A percentile compares a stretch with the other conserved stretches of the same genome.
phyloP scores from a whole-genome alignment of 2,888 invertebrate species.

The Barypeithes pellucidus region DNA sequence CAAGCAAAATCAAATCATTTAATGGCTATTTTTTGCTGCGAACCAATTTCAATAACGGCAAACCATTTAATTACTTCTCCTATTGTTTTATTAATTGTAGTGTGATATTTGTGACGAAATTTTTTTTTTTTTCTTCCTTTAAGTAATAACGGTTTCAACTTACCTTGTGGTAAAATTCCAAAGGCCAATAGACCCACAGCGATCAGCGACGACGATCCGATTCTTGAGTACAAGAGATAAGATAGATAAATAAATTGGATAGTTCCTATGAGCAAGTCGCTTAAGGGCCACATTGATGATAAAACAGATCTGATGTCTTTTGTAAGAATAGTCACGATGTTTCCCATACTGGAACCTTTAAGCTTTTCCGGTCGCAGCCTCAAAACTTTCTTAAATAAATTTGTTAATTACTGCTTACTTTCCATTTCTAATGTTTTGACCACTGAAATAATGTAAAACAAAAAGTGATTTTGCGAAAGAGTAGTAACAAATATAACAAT shows the following conservation, averaged over 20 bases:
- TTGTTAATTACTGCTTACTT: background rate
- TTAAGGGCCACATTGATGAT: background rate
- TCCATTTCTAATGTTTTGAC: no score
- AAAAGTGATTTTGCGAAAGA: no score
- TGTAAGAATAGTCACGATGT: constrained; percentile 76
- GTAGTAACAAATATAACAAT: no score
- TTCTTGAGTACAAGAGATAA: constrained; percentile 80
- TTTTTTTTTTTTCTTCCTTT: no score
- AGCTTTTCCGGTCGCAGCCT: constrained; percentile 55
- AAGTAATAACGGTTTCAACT: background rate
- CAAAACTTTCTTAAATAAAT: constrained; percentile 77
- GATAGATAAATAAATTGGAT: constrained; percentile 86
- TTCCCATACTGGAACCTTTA: background rate
- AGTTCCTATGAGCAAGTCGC: constrained; percentile 71
- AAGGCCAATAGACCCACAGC: constrained; percentile 71
- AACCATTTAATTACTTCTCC: no score
- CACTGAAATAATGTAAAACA: no score
- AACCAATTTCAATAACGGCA: no score
- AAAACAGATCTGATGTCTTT: constrained; percentile 74
- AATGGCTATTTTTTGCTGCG: no score
- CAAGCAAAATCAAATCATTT: no score
- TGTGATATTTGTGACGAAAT: no score
- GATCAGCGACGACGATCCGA: constrained; percentile 72
- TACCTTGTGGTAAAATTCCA: constrained; percentile 38
- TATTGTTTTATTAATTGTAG: no score